phyloP scores from a whole-genome alignment of 2,797 vertebrate genomes.

The Lagorchestes hirsutus region DNA sequence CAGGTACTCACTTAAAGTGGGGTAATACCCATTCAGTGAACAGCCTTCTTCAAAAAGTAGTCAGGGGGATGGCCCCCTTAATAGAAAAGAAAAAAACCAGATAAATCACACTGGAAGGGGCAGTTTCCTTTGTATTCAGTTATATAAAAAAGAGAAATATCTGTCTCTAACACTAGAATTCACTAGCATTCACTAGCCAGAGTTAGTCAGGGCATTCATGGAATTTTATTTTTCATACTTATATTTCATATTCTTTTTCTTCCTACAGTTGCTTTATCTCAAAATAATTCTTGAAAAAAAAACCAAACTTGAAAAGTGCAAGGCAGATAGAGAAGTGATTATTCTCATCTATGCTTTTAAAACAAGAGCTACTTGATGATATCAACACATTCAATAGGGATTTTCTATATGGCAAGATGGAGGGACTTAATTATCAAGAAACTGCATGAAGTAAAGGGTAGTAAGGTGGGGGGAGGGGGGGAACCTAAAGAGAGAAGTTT shows the following conservation, averaged over 20 bases:
- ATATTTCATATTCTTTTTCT: background rate
- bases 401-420: slow-evolving; percentile 63
- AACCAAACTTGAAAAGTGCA: too few relatives aligned
- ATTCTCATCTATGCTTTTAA: slow-evolving; percentile 65
- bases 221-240: background rate
- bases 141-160: background rate
- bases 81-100: too few relatives aligned
- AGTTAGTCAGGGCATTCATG: background rate
- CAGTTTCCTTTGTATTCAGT: background rate
- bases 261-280: background rate
- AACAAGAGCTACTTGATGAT: slow-evolving; percentile 68
- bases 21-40: too few relatives aligned
- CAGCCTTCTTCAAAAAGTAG: too few relatives aligned
- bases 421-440: slow-evolving; percentile 54
- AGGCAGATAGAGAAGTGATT: slow-evolving; percentile 36
- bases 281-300: background rate
- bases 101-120: too few relatives aligned
- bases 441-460: slow-evolving; percentile 24
- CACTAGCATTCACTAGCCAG: background rate
- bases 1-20: too few relatives aligned
- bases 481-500: background rate
- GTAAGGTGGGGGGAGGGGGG: background rate
- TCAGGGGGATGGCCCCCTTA: too few relatives aligned
- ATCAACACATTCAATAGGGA: slow-evolving; percentile 63
- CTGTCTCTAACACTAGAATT: background rate